Base-by-base conservation (phyloP, 2,888 invertebrate species). In the Tribolium freemani region DNA sequence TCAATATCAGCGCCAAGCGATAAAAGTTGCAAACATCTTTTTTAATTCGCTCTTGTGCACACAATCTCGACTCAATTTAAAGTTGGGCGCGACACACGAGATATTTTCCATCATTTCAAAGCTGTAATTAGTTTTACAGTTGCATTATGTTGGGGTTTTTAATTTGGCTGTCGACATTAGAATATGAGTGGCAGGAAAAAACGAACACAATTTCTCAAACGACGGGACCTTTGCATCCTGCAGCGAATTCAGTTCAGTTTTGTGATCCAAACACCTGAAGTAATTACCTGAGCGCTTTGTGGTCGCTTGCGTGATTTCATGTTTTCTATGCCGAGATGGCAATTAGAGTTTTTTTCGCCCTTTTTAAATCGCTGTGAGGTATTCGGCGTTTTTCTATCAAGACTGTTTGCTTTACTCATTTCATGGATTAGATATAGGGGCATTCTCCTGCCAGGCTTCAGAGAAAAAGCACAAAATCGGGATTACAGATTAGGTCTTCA, bases 301-400 rank as follows among this genome's bases (percentile, higher is more conserved):
- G 63, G 61, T 46, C 53, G 61, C 5, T 63, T 54, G 70, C 70
- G 61, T 70, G 70, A 70, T 70, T 70, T 53, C 46, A 46, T 53
- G 56, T 70, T 70, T 69, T 70, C 63, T 46, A 60, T 38, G 48
- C 31, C 51, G 56, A 58, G 56, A 68, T 64, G 53, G 38, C 50
- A 70, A 70, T 63, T 63, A 63, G 46, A 44, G 45, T 53, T 63
- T 70, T 60, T 61, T 60, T 56, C 9, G 51, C 20, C 45, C 21
- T 11, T 48, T 50, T 16, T 21, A 45, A 9, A 60, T 16, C 67
- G 68, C 48, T 58, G 11, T 57, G 10, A 57, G 50, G 56, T 56
- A 67, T 68, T 56, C 46, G 44, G 66, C 21, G 50, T 66, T 66
- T 66, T 66, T 66, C 10, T 53, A 54, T 38, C 10, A 54, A 50